These are phyloP conservation scores for Dicranocentrus wangi DNA, from an alignment of 2,888 invertebrate genomes.

Conservation along the genomic window DNA sequence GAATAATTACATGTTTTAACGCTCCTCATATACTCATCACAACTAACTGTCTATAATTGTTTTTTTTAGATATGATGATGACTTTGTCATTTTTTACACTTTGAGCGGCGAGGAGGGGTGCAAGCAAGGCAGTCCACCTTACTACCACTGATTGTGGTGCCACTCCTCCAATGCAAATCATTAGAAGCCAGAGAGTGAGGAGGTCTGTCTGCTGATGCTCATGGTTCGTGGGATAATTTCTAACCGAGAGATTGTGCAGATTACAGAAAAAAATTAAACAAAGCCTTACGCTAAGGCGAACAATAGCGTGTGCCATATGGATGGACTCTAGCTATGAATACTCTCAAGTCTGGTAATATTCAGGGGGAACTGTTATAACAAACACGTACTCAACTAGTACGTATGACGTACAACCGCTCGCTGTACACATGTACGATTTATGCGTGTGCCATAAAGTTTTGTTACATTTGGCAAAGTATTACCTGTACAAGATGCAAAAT, in stretches of 20 bases:
- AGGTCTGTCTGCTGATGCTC: not conserved
- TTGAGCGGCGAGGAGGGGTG: not conserved
- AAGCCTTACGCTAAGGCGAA: not conserved
- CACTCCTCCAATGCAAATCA: no score
- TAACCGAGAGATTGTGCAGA: conserved; percentile 46
- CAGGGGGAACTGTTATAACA: no score
- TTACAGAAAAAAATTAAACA: conserved; percentile 31
- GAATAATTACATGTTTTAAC: conserved; percentile 17
- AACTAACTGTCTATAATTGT: conserved; percentile 19
- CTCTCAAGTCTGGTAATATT: no score
- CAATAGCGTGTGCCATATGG: conserved; percentile 16
- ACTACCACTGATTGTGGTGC: no score
- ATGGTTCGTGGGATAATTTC: conserved; percentile 50
- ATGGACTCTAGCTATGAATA: not conserved
- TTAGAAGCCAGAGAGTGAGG: no score
- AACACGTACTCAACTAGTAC: no score
- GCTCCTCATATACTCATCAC: not conserved
- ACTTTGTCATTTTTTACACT: not conserved
- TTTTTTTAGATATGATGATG: not conserved
- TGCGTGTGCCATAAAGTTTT: not conserved
- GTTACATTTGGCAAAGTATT: conserved; percentile 21
- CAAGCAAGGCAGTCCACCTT: not conserved
- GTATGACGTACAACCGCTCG: no score
- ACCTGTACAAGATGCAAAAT: no score
- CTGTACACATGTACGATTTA: no score